These are phyloP conservation scores for Prionailurus bengalensis DNA, from an alignment of 2,113 vertebrate species.

Conservation along the genomic window DNA sequence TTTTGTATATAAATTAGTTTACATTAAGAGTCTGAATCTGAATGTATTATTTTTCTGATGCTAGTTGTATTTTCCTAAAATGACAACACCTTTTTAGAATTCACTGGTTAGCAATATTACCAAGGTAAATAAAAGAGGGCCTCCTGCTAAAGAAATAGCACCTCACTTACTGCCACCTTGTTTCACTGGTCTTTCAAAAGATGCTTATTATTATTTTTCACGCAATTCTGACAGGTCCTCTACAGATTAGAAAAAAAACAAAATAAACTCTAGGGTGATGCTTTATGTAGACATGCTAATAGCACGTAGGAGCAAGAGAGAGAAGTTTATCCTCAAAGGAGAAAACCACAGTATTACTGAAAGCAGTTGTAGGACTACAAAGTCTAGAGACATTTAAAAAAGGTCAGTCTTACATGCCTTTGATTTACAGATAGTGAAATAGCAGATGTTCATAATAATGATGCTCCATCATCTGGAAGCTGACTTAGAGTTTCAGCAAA, in stretches of 20 bases:
- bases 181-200: neutral
- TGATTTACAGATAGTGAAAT: neutral
- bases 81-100: neutral
- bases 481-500: neutral
- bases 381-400: neutral
- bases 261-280: neutral
- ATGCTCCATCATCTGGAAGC: neutral
- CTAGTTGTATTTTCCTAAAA: neutral
- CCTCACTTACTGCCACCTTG: neutral
- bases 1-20: neutral
- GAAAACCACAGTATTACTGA: neutral
- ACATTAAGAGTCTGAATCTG: neutral
- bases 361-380: neutral
- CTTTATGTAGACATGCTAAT: neutral
- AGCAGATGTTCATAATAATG: neutral
- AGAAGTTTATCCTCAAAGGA: neutral
- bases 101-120: neutral
- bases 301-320: neutral
- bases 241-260: constrained; percentile 8
- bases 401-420: neutral
- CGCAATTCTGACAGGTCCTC: neutral
- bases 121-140: neutral
- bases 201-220: constrained; percentile 7
- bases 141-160: neutral
- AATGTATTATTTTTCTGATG: constrained; percentile 32